Evolutionary conservation across 1,140 invertebrate species (phyloP).

Genomic region (Drosophila tani): DNA sequence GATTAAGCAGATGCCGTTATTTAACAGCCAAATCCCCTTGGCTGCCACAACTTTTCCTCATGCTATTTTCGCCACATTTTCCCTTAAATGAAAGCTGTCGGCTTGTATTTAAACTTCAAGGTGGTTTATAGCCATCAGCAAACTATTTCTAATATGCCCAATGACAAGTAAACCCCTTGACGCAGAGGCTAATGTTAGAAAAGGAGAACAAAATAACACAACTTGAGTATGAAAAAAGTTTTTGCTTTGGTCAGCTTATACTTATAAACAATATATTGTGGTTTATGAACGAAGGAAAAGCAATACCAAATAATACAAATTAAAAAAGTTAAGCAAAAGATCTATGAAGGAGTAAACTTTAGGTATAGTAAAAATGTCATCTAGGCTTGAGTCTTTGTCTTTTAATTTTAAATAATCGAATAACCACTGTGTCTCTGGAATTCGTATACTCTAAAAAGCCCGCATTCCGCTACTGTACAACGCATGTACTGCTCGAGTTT

Average conservation of each 20-base stretch:
- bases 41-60: conserved; percentile 8
- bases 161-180: conserved; percentile 23
- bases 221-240: not conserved
- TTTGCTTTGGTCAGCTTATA: not conserved
- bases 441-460: not conserved
- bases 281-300: too few relatives aligned
- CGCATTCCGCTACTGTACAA: conserved; percentile 7
- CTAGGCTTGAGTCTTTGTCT: too few relatives aligned
- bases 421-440: not conserved
- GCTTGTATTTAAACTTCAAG: conserved; percentile 43
- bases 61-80: not conserved
- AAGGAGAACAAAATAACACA: conserved; percentile 15
- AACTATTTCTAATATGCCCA: conserved; percentile 23
- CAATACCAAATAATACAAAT: not conserved
- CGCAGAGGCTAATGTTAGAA: conserved; percentile 23
- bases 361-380: too few relatives aligned
- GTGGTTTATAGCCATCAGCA: not conserved
- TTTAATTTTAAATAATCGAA: too few relatives aligned
- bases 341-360: too few relatives aligned
- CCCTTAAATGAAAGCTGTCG: conserved; percentile 38
- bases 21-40: conserved; percentile 25
- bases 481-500: conserved; percentile 7
- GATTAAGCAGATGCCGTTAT: conserved; percentile 22
- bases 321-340: too few relatives aligned
- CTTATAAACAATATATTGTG: not conserved